A percentile compares a stretch with the other conserved stretches of the same genome.
phyloP scores from a whole-genome alignment of 2,113 vertebrate genomes.

The Sula dactylatra region DNA sequence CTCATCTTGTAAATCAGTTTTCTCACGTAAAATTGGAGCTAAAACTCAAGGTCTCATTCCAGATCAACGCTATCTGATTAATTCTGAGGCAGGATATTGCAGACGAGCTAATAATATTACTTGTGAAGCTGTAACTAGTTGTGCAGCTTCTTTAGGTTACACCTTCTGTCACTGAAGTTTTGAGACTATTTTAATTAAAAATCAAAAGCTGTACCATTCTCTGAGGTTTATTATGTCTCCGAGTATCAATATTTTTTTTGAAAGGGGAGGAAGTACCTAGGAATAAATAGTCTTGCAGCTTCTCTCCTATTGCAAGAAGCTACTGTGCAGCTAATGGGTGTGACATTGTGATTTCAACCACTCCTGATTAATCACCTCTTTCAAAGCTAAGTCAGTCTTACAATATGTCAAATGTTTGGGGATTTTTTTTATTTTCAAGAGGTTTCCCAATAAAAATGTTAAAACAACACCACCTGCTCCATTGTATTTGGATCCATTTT shows the following conservation, averaged over 20 bases:
- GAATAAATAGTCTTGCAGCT: not conserved
- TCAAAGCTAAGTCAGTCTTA: not conserved
- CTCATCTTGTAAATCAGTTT: slow-evolving; percentile 45
- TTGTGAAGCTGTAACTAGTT: not conserved
- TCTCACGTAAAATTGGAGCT: slow-evolving; percentile 32
- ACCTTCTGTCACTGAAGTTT: slow-evolving; percentile 40
- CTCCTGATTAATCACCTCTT: not conserved
- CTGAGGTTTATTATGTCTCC: not conserved
- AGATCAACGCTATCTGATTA: slow-evolving; percentile 18
- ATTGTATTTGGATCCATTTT: not conserved
- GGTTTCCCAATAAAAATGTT: not conserved
- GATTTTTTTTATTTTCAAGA: not conserved
- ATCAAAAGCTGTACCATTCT: not conserved
- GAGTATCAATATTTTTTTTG: not conserved
- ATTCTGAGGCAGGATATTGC: slow-evolving; percentile 38
- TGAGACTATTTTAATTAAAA: not conserved
- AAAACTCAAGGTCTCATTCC: slow-evolving; percentile 21
- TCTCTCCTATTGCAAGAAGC: not conserved
- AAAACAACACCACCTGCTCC: not conserved
- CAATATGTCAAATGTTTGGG: not conserved
- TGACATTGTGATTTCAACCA: not conserved
- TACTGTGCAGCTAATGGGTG: not conserved
- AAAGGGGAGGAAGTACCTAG: not conserved
- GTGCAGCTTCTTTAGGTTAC: not conserved
- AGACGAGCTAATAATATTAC: slow-evolving; percentile 20